Evolutionary conservation across 2,888 invertebrate genomes (phyloP), one percentile per base, ranked within the genome.

Genomic region (Latheticus oryzae): DNA sequence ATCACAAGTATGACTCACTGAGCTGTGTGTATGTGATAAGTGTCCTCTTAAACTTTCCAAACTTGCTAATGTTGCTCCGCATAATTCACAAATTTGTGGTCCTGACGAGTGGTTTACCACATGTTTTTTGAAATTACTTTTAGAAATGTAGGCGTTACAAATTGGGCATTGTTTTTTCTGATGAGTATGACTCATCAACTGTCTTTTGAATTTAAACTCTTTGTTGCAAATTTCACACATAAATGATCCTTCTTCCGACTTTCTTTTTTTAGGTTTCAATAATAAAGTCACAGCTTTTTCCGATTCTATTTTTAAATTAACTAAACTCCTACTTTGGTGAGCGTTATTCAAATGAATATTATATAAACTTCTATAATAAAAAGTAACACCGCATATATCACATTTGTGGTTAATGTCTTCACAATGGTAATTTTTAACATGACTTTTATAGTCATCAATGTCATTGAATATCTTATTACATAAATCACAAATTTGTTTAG

Each of bases 61-160:
- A 62, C 74, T 76, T 51, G 72, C 73, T 26, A 68, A 66, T 5
- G 68, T 67, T 7, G 66, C 64, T 2, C 74, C 73, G 57, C 76
- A 76, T n/a, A 74, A 60, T 21, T 75, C 71, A 58, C 75, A 76
- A 13, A 70, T 64, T 24, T 68, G 67, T n/a, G 71, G 73, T 1
- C 65, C 56, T 42, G 69, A 67, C 9, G 65, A 63, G 60, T 75
- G 75, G 11, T 67, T 62, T 17, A 63, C 58, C n/a, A 73, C 58
- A 45, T 75, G 75, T 19, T 67, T 72, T 28, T 66, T 71, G 9
- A 73, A 67, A 37, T 75, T 74, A 13, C 66, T 66, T 11, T 64
- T 66, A 13, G 70, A 65, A 16, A 74, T 70, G 15, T 65, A 60
- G 4, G 71, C 64, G 7, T 63, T 53, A 60, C 75, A 74, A 45